Evolutionary conservation across 2,888 invertebrate species (phyloP).

Genomic region (Eulithis testata): DNA sequence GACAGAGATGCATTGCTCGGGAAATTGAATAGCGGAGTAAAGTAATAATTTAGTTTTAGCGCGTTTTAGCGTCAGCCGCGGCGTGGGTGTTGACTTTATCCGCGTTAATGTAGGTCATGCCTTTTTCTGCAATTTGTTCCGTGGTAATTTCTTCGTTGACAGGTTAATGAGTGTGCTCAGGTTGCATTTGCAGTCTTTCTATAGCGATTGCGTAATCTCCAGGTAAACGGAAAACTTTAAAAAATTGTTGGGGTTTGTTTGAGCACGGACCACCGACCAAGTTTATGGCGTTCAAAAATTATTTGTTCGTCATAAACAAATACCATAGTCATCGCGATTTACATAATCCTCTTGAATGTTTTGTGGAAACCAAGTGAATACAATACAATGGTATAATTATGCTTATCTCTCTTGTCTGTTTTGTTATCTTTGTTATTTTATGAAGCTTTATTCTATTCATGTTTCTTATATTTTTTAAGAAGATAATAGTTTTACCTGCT

Average conservation of each 20-base stretch:
- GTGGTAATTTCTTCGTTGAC: conserved; percentile 50
- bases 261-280: conserved; percentile 35
- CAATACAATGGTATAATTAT: conserved; percentile 32
- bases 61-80: conserved; percentile 41
- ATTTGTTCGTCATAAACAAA: conserved; percentile 33
- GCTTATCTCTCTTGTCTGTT: conserved; percentile 31
- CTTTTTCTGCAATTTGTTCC: conserved; percentile 55
- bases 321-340: conserved; percentile 34
- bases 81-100: conserved; percentile 39
- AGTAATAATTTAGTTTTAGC: conserved; percentile 75
- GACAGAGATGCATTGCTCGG: conserved; percentile 77
- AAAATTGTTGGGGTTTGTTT: conserved; percentile 19
- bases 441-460: conserved; percentile 14
- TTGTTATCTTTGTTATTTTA: conserved; percentile 28
- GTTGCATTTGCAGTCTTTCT: conserved; percentile 36
- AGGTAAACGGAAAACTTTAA: conserved; percentile 44
- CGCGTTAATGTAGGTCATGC: conserved; percentile 53
- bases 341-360: conserved; percentile 27
- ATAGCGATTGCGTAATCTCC: conserved; percentile 44
- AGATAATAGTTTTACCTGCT: background rate
- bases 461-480: conserved; percentile 1
- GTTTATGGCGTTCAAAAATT: conserved; percentile 38
- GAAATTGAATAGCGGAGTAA: conserved; percentile 76
- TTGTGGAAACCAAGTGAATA: conserved; percentile 25
- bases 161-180: conserved; percentile 47